Conservation (phyloP, 2,113 vertebrate genomes). For the Malurus melanocephalus region DNA sequence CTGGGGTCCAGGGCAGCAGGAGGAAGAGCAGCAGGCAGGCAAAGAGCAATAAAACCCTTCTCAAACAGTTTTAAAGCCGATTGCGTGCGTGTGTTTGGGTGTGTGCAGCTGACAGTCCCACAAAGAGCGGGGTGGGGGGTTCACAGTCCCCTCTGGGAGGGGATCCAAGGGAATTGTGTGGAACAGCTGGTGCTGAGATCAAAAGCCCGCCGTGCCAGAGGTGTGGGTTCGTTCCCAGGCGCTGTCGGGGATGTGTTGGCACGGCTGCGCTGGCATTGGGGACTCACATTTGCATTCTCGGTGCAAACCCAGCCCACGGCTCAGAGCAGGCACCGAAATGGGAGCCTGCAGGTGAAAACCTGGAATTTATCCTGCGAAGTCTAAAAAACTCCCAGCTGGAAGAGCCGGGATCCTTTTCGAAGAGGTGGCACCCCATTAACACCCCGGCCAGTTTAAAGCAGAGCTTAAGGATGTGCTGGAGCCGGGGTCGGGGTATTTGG, state of each 20-base stretch:
- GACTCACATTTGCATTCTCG: neutral
- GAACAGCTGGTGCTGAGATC: neutral
- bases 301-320: neutral
- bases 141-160: accelerated
- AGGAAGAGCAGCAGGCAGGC: neutral
- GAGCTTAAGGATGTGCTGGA: accelerated
- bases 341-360: slow-evolving; percentile 14
- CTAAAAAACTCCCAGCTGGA: neutral
- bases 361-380: neutral
- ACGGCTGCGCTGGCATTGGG: neutral
- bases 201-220: neutral
- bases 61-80: neutral
- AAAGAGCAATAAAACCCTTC: neutral
- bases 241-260: neutral
- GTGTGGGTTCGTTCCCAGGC: neutral
- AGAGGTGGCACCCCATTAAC: neutral
- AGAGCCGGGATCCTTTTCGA: neutral
- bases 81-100: neutral
- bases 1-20: neutral
- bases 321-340: neutral
- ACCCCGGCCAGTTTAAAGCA: neutral
- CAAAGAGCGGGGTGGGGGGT: accelerated
- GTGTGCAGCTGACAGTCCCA: neutral
- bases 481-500: accelerated
- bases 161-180: neutral